Conservation (phyloP, 2,797 vertebrate genomes). For the Novumbra hubbsi region DNA sequence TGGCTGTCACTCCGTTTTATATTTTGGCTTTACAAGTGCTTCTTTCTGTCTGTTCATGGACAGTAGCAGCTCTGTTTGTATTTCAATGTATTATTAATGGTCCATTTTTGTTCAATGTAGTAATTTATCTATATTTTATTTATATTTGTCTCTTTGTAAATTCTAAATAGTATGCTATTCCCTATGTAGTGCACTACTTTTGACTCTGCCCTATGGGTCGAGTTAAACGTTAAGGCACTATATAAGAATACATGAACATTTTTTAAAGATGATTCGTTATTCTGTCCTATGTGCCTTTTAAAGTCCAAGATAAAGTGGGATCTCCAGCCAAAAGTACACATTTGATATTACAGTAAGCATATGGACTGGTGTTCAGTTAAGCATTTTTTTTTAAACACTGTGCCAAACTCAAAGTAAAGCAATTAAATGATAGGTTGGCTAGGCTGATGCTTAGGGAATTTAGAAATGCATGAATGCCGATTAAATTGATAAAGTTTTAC, state of each 20-base stretch:
- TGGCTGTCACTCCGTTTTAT: neutral
- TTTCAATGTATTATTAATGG: conserved; percentile 1
- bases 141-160: conserved; percentile 3
- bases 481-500: neutral
- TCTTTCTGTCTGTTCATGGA: neutral
- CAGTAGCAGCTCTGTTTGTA: neutral
- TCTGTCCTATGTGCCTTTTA: conserved; percentile 60
- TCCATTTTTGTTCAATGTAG: neutral
- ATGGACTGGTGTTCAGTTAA: neutral
- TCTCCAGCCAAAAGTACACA: neutral
- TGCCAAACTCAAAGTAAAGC: neutral
- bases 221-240: neutral
- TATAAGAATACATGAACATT: neutral
- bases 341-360: neutral
- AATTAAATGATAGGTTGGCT: conserved; percentile 7
- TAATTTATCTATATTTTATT: neutral
- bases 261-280: neutral
- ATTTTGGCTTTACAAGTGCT: neutral
- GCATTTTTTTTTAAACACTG: neutral
- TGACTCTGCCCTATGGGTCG: neutral
- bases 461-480: no score
- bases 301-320: conserved; percentile 56
- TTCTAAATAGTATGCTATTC: conserved; percentile 5
- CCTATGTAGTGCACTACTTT: neutral
- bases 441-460: conserved; percentile 14